Evolutionary conservation across 2,797 vertebrate genomes (phyloP), one percentile per base, ranked within the genome.

Genomic region (Sebastes hopkinsi): DNA sequence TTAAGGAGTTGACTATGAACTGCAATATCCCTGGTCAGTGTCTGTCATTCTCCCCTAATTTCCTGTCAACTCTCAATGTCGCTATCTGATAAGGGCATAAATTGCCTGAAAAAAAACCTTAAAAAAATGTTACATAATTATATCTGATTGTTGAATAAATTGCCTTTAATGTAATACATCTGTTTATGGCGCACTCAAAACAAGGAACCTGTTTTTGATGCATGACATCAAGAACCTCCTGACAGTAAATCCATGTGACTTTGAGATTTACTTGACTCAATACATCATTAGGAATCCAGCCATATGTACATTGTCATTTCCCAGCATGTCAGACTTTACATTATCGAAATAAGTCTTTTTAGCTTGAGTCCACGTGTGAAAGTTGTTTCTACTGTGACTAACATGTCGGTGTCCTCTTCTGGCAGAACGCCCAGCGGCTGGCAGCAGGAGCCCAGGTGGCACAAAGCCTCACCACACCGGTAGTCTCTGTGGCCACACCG

Each of bases 401-500:
- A 87, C 67, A 6, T 14, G 0, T 91, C 22, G 23, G 68, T 50
- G 5, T 94, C 93, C 90, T 87, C 77, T 88, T 18, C 65, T 60
- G 80, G 65, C 97, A 98, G 96, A 99, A 97, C 34, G 95, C 97
- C 23, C 98, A 99, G 93, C 94, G 98, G 90, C 94, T 99, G 82
- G 96, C 97, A 12, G 96, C 92, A 1, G 96, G 95, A 92, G 97
- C 96, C 75, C 98, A 98, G 90, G 96, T 96, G 36, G 95, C 97
- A 62, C 98, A 99, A 91, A 96, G 97, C 3, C 96, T 99, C 84
- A 99, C 97, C 93, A 99, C 98, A 0, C 98, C 98, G 0, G 98
- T 99, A 67, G 98, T 99, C 68, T 99, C 98, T 0, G 97, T 99
- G 92, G 97, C 98, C 42, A 99, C 98, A 0, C 98, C 98, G 0